phyloP scores from a whole-genome alignment of 2,113 vertebrate genomes.

The Strix aluco region DNA sequence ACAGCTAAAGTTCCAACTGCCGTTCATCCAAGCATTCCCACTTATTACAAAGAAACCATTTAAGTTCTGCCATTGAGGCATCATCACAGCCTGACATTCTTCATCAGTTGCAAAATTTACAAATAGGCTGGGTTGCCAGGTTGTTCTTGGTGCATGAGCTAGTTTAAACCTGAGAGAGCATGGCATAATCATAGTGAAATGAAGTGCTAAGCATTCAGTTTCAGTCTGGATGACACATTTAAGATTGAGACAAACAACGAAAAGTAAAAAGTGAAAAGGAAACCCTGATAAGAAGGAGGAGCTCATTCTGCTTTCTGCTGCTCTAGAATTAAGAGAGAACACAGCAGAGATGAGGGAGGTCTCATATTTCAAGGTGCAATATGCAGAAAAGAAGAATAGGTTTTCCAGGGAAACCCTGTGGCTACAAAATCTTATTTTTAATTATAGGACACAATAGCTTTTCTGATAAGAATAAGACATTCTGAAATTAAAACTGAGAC shows the following conservation, averaged over 20 bases:
- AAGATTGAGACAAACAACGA: neutral
- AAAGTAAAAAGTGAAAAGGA: neutral
- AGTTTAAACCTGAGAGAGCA: neutral
- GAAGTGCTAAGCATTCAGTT: neutral
- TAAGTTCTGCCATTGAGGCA: neutral
- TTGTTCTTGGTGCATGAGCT: neutral
- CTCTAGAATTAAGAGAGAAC: neutral
- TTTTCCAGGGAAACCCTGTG: neutral
- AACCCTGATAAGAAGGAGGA: neutral
- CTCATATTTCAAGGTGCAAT: neutral
- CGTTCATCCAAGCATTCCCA: neutral
- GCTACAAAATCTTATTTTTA: neutral
- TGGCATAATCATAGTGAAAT: neutral
- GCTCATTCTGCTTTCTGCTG: neutral
- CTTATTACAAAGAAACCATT: neutral
- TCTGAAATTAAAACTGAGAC: neutral
- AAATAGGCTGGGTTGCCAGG: neutral
- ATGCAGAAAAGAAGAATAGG: neutral
- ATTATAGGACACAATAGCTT: neutral
- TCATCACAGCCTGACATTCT: neutral
- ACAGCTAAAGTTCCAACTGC: neutral
- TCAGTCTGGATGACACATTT: neutral
- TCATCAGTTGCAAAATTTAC: neutral
- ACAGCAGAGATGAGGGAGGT: neutral
- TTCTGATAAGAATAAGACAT: neutral